Conservation (phyloP, 2,888 invertebrate species). For the Ormia ochracea region DNA sequence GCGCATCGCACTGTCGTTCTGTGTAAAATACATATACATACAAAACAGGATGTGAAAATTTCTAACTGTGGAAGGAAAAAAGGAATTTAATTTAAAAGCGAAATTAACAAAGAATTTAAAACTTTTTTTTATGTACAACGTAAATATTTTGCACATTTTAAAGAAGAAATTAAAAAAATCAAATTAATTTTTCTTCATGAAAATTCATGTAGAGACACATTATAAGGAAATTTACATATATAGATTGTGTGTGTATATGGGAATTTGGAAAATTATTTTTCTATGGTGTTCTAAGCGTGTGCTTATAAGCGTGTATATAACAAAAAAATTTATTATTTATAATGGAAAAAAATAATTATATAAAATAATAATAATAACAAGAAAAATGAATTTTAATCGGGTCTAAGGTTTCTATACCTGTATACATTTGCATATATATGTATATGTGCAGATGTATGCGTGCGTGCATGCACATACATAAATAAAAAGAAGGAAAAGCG, state of each 20-base stretch:
- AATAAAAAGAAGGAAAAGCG: conserved; percentile 36
- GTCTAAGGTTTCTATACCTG: conserved; percentile 31
- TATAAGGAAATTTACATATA: neutral
- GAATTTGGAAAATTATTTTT: conserved; percentile 11
- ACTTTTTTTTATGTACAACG: conserved; percentile 44
- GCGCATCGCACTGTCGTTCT: conserved; percentile 70
- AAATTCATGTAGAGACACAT: neutral
- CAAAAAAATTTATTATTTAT: neutral
- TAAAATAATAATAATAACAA: conserved; percentile 32
- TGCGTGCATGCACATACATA: too few relatives aligned
- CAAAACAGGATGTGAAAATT: conserved; percentile 59
- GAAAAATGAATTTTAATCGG: conserved; percentile 10
- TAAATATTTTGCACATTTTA: conserved; percentile 20
- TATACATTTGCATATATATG: conserved; percentile 6
- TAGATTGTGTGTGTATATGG: conserved; percentile 41
- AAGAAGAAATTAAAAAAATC: neutral
- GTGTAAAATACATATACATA: conserved; percentile 64
- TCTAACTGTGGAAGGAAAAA: conserved; percentile 45
- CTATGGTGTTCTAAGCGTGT: neutral
- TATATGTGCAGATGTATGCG: conserved; percentile 42
- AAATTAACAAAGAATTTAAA: conserved; percentile 37
- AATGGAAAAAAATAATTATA: neutral
- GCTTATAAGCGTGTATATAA: too few relatives aligned
- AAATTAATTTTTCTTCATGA: neutral
- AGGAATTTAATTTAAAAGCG: conserved; percentile 29